These are phyloP conservation scores for Terrapene triunguis DNA, from an alignment of 2,113 vertebrate species.

Conservation along the genomic window DNA sequence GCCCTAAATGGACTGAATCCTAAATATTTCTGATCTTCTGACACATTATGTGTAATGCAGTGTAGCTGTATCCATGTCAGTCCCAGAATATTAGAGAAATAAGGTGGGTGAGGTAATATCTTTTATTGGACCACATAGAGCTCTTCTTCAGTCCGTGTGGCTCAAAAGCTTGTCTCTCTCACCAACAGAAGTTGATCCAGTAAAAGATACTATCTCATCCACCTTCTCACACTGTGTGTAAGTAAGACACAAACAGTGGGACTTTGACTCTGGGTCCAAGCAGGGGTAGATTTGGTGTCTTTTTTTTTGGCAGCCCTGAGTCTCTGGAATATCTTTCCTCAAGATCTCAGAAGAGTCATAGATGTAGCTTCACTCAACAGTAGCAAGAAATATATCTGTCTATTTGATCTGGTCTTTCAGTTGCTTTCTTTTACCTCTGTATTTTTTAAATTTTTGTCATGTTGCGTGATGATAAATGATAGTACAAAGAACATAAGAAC, in stretches of 20 bases:
- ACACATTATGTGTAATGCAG: neutral
- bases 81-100: neutral
- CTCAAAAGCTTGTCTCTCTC: neutral
- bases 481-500: neutral
- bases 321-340: neutral
- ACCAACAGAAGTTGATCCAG: neutral
- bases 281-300: neutral
- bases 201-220: neutral
- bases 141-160: neutral
- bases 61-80: neutral
- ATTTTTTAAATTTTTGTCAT: neutral
- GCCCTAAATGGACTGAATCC: neutral
- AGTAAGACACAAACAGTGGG: neutral
- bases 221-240: neutral
- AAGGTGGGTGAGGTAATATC: neutral
- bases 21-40: neutral
- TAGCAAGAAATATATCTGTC: neutral
- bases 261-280: neutral
- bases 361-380: neutral
- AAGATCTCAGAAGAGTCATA: neutral
- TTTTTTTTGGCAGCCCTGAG: neutral
- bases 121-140: neutral
- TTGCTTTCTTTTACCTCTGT: neutral
- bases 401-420: neutral
- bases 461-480: neutral